Base-by-base conservation (phyloP, 2,888 invertebrate genomes). In the Campoletis raptor region DNA sequence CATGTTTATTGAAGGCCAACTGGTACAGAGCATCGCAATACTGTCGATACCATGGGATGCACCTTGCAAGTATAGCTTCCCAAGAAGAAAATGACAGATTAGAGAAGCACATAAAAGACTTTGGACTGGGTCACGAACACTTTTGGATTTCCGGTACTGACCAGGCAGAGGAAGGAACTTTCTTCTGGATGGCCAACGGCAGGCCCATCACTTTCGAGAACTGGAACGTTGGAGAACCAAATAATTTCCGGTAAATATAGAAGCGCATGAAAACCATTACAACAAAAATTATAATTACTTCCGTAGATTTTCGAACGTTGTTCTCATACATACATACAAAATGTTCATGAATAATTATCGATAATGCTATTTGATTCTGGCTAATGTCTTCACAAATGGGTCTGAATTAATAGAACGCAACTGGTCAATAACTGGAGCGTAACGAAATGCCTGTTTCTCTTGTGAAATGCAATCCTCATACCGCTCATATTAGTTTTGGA, bases 101-200 rank as follows among this genome's bases (percentile, higher is more conserved):
- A 90, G 98, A 98, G 94, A 98, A 98, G 94, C 97, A 98, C 94
- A 98, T 98, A 89, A 97, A 97, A 94, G 98, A 98, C 93, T 98
- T 97, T 93, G 98, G 98, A 78, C 96, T 97, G 90, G 98, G 98
- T 21, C 96, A 98, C 92, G 98, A 98, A 92, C 98, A 98, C 93
- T 98, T 98, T 95, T 98, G 98, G 98, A 98, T 98, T 85, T 98
- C 98, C 9, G 98, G 98, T 90, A 98, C 98, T 8, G 98, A 98
- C 94, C 96, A 98, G 92, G 98, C 98, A 21, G 98, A 98, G 92
- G 98, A 98, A 93, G 98, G 98, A 24, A 96, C 96, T 91, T 98
- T 98, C 96, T 98, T 98, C 95, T 98, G 98, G 98, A 97, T 98
- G 98, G 97, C 98, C 15, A 98, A 97, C 85, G 98, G 98, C 4